phyloP scores from a whole-genome alignment of 2,888 invertebrate genomes.

The Pollenia angustigena region DNA sequence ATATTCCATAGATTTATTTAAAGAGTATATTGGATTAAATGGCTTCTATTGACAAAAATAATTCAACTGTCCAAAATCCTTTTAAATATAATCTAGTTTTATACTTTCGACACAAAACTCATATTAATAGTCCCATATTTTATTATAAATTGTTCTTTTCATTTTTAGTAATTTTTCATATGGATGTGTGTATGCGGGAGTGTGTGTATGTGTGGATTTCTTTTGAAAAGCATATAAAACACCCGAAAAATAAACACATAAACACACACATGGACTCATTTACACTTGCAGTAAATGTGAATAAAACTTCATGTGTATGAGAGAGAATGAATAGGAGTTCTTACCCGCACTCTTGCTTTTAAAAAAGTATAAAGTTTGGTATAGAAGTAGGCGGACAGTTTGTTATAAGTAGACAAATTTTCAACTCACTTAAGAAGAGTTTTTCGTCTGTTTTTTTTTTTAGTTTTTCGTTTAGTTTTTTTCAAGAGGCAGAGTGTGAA shows the following conservation, averaged over 20 bases:
- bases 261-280: constrained; percentile 8
- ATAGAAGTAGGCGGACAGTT: constrained; percentile 71
- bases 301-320: background rate
- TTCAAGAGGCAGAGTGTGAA: constrained; percentile 66
- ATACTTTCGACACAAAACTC: constrained; percentile 67
- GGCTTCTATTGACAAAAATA: constrained; percentile 68
- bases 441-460: constrained; percentile 39
- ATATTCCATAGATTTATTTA: constrained; percentile 27
- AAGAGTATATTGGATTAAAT: constrained; percentile 64
- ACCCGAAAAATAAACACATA: background rate
- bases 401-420: constrained; percentile 72
- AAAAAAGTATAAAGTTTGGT: constrained; percentile 29
- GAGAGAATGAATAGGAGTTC: constrained; percentile 9
- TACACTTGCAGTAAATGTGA: constrained; percentile 3
- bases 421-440: constrained; percentile 55
- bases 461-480: background rate
- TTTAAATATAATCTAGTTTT: constrained; percentile 70
- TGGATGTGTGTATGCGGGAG: background rate
- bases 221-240: constrained; percentile 8
- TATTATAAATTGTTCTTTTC: constrained; percentile 72
- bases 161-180: constrained; percentile 72
- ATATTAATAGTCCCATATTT: constrained; percentile 73
- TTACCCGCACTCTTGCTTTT: background rate
- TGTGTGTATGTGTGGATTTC: background rate
- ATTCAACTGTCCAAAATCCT: constrained; percentile 72